A percentile compares a stretch with the other conserved stretches of the same genome.
Conservation (phyloP, 1,140 invertebrate species). For the Drosophila tropicalis region DNA sequence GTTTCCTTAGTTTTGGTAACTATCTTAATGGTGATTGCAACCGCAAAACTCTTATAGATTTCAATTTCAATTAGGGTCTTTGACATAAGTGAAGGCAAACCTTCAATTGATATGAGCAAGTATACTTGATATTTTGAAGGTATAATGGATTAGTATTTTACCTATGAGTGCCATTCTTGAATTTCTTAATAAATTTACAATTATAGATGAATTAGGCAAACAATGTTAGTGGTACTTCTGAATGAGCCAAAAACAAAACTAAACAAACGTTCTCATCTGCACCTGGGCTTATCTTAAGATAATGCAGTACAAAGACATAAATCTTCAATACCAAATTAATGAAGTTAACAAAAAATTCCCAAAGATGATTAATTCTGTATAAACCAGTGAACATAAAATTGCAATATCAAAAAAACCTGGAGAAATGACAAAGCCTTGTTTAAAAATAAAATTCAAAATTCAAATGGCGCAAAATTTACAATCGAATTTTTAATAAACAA, state of each 20-base stretch:
- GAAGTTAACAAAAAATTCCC: neutral
- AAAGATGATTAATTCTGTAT: neutral
- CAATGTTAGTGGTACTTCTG: conserved; percentile 1
- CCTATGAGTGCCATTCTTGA: neutral
- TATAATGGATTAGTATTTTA: conserved; percentile 6
- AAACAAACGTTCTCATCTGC: neutral
- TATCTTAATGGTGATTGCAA: neutral
- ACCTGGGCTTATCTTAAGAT: neutral
- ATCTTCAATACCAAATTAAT: conserved; percentile 3
- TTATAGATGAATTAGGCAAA: neutral
- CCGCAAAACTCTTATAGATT: conserved; percentile 12
- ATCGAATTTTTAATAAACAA: too few species aligned
- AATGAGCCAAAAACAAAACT: neutral
- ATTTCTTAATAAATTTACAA: neutral
- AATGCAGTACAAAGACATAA: conserved; percentile 8
- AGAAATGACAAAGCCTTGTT: too few species aligned
- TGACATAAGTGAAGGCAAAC: neutral
- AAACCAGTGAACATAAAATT: neutral
- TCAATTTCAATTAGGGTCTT: conserved; percentile 5
- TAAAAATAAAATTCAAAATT: too few species aligned
- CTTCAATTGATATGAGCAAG: neutral
- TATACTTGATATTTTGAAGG: neutral
- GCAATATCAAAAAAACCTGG: too few species aligned
- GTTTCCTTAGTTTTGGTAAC: neutral
- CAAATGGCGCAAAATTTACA: too few species aligned